Evolutionary conservation across 2,113 vertebrate species (phyloP).

Genomic region (Bujurquina vittata): DNA sequence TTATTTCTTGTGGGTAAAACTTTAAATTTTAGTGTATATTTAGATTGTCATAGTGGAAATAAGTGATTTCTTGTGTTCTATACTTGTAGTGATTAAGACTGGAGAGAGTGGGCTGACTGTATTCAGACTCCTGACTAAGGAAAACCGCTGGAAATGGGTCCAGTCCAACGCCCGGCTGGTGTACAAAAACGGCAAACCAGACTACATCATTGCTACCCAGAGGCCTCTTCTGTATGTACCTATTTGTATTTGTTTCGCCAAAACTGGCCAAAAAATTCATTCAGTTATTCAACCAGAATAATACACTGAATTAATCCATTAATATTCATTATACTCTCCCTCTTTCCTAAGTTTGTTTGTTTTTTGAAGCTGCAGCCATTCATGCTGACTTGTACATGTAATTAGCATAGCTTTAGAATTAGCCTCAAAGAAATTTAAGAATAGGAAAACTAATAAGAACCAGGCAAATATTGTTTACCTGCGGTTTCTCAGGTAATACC

Average conservation of each 20-base stretch:
- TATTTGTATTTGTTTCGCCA: background rate
- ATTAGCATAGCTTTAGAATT: too few species aligned
- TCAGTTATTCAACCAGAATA: background rate
- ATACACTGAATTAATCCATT: background rate
- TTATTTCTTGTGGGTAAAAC: background rate
- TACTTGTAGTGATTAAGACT: conserved; percentile 79
- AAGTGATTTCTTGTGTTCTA: background rate
- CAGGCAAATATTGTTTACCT: too few species aligned
- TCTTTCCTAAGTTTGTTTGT: accelerated
- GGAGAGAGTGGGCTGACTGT: conserved; percentile 81
- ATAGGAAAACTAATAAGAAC: too few species aligned
- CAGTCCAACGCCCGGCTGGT: conserved; percentile 81
- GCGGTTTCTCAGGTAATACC: too few species aligned
- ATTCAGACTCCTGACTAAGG: conserved; percentile 85
- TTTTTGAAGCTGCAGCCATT: background rate
- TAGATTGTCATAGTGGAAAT: too few species aligned
- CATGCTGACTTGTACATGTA: too few species aligned
- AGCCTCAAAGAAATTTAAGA: too few species aligned
- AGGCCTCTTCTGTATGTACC: conserved; percentile 43
- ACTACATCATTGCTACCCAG: conserved; percentile 83
- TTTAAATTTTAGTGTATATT: background rate
- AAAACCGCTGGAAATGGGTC: conserved; percentile 82
- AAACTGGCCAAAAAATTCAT: background rate
- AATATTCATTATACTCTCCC: background rate
- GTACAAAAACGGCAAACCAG: conserved; percentile 77